Evolutionary conservation across 2,113 vertebrate species (phyloP).

Genomic region (Caranx ignobilis): DNA sequence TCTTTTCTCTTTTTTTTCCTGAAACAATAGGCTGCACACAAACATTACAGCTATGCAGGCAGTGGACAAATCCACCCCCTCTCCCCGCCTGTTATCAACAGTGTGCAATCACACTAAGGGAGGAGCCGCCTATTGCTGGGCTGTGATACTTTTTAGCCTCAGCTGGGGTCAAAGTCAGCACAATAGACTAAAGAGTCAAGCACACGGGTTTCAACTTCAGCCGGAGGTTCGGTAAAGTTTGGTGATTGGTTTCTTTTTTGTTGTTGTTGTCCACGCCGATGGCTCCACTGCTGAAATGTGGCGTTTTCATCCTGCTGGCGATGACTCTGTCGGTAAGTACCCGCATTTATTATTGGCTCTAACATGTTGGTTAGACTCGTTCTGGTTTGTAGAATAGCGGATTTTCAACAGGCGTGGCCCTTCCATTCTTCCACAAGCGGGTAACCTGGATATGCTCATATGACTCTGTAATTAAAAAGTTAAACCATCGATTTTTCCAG

Average conservation of each 20-base stretch:
- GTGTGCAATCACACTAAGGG: conserved; percentile 26
- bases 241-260: neutral
- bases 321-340: conserved; percentile 63
- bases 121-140: conserved; percentile 56
- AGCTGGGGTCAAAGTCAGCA: conserved; percentile 68
- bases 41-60: conserved; percentile 5
- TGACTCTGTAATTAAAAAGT: neutral
- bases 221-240: neutral
- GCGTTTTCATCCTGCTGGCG: conserved; percentile 35
- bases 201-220: neutral
- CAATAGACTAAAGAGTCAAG: neutral
- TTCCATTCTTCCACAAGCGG: neutral
- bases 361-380: no score
- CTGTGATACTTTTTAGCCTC: conserved; percentile 30
- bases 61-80: conserved; percentile 16
- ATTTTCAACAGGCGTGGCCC: conserved; percentile 58
- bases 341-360: no score
- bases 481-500: neutral
- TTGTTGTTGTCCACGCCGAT: conserved; percentile 23
- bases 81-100: conserved; percentile 64
- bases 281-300: conserved; percentile 43
- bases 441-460: fast-evolving
- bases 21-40: conserved; percentile 44
- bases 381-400: neutral
- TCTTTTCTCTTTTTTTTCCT: neutral